These are phyloP conservation scores for Esperia sulphurella DNA, from an alignment of 2,888 invertebrate genomes.

Conservation along the genomic window DNA sequence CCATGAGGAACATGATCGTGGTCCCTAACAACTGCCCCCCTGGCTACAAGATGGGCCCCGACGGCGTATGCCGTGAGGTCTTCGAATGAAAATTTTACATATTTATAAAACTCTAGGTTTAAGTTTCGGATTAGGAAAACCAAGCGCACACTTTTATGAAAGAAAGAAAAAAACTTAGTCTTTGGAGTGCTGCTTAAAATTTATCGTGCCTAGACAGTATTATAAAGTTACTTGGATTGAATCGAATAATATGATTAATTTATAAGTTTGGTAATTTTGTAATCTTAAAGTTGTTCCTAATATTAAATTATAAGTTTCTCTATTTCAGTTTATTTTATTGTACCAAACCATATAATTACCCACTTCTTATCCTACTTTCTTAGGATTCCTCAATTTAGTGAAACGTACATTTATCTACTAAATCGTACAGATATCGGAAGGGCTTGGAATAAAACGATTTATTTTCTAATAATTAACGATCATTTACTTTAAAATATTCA, in stretches of 20 bases:
- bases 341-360: no score
- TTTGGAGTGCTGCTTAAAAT: no score
- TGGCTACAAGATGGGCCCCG: slow-evolving; percentile 26
- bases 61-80: slow-evolving; percentile 37
- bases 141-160: no score
- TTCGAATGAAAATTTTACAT: slow-evolving; percentile 10
- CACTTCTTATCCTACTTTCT: no score
- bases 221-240: neutral
- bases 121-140: no score
- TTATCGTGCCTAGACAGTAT: neutral
- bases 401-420: no score
- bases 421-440: neutral
- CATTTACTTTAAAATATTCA: slow-evolving; percentile 78
- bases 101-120: neutral
- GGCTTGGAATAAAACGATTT: slow-evolving; percentile 46
- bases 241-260: neutral
- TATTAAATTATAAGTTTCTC: no score
- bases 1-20: slow-evolving; percentile 48
- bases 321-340: no score
- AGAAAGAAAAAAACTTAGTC: no score
- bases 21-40: slow-evolving; percentile 35
- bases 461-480: slow-evolving; percentile 77
- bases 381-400: no score
- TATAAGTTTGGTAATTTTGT: neutral
- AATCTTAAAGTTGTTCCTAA: no score